These are phyloP conservation scores for Clarias fuscus DNA, from an alignment of 2,797 vertebrate species.

Conservation along the genomic window DNA sequence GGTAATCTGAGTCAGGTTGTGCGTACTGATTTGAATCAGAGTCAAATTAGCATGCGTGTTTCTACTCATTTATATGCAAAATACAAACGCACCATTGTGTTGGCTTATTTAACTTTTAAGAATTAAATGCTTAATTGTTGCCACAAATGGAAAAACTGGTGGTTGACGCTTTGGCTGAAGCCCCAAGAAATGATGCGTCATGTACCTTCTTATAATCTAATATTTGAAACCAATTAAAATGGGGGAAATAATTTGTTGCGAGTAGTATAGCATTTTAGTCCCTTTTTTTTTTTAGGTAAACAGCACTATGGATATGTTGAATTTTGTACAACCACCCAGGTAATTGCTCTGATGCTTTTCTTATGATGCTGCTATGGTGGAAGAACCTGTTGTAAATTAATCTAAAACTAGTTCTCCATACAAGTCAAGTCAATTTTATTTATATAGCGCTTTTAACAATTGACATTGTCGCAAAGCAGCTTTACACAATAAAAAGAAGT, in stretches of 20 bases:
- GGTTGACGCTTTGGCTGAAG: neutral
- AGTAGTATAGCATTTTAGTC: neutral
- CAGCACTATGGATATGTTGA: neutral
- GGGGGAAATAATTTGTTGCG: neutral
- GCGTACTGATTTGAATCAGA: slow-evolving; percentile 16
- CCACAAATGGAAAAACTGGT: neutral
- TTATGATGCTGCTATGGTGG: neutral
- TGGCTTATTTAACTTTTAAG: neutral
- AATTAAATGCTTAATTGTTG: neutral
- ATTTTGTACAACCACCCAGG: neutral
- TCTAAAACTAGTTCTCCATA: neutral
- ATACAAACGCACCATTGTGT: neutral
- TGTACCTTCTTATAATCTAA: neutral
- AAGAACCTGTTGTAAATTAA: neutral
- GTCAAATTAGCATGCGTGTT: neutral
- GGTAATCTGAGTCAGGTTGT: neutral
- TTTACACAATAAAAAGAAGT: too few species aligned
- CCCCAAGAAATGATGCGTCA: neutral
- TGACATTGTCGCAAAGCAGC: too few species aligned
- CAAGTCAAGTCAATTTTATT: too few species aligned
- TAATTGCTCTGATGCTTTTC: neutral
- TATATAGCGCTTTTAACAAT: too few species aligned
- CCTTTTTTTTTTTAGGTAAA: neutral
- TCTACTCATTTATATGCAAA: neutral
- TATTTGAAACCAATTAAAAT: neutral